Evolutionary conservation across 2,888 invertebrate species (phyloP).

Genomic region (Caenorhabditis sulstoni): DNA sequence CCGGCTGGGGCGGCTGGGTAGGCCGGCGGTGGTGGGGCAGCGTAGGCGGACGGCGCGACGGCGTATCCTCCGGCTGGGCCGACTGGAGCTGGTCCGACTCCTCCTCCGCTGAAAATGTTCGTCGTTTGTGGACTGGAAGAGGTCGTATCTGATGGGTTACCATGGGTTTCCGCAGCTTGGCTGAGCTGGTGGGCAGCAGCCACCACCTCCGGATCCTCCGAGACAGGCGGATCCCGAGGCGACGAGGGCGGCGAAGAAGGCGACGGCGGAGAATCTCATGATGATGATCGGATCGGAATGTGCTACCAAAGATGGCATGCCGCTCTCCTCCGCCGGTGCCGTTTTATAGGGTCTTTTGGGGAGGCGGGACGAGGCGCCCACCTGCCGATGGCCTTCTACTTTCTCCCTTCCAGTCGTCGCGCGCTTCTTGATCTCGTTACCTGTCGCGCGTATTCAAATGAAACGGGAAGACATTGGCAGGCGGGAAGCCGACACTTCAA

Average conservation of each 20-base stretch:
- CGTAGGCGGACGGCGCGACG: slow-evolving; percentile 19
- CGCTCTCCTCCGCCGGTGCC: slow-evolving; percentile 12
- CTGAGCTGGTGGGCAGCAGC: slow-evolving; percentile 61
- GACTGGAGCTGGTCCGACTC: slow-evolving; percentile 37
- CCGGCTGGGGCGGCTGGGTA: slow-evolving; percentile 36
- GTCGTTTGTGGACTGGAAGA: neutral
- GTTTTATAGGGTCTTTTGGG: slow-evolving; percentile 29
- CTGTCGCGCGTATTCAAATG: slow-evolving; percentile 50
- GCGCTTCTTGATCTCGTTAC: slow-evolving; percentile 47
- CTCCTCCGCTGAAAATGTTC: slow-evolving; percentile 50
- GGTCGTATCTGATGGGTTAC: slow-evolving; percentile 8
- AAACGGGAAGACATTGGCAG: slow-evolving; percentile 22
- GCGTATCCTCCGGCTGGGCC: slow-evolving; percentile 43
- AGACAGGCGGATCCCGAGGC: slow-evolving; percentile 56
- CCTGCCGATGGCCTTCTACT: slow-evolving; percentile 33
- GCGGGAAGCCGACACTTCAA: slow-evolving; percentile 32
- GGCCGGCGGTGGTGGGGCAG: slow-evolving; percentile 40
- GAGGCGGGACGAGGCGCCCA: slow-evolving; percentile 44
- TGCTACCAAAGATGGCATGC: slow-evolving; percentile 45
- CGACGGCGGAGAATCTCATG: slow-evolving; percentile 43
- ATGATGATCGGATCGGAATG: slow-evolving; percentile 17
- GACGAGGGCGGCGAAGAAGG: slow-evolving; percentile 42
- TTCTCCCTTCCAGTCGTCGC: slow-evolving; percentile 13
- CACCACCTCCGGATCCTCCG: slow-evolving; percentile 51
- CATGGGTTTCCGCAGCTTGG: slow-evolving; percentile 62